Evolutionary conservation across 92 coral and sea anemone genomes (phyloP).

Genomic region (Porites cylindrica): DNA sequence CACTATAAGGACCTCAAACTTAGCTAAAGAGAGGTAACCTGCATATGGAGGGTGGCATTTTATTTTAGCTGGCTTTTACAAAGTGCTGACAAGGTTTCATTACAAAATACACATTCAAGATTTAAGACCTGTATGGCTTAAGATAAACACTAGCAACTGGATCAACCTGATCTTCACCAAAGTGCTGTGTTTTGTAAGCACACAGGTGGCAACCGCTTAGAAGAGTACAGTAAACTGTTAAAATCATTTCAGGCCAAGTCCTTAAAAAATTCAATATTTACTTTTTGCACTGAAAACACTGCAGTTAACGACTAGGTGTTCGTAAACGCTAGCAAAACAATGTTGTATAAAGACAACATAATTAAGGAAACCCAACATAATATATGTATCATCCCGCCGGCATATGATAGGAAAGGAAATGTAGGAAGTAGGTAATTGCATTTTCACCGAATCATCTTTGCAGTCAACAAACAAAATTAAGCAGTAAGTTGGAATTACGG

Average conservation of each 20-base stretch:
- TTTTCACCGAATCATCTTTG: background rate
- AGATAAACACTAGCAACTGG: background rate
- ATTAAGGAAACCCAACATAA: background rate
- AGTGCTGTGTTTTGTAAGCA: background rate
- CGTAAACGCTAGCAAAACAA: conserved; percentile 9
- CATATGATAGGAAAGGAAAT: conserved; percentile 12
- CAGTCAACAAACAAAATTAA: background rate
- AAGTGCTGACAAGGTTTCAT: too few species aligned
- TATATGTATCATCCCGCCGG: background rate
- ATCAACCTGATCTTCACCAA: background rate
- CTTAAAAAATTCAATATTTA: background rate
- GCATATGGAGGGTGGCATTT: too few species aligned
- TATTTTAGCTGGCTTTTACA: too few species aligned
- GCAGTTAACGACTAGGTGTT: background rate
- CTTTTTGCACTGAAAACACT: background rate
- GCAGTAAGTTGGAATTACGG: background rate
- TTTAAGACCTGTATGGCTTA: background rate
- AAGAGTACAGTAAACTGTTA: background rate
- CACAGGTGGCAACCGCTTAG: background rate
- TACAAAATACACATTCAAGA: too few species aligned
- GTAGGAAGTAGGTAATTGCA: background rate
- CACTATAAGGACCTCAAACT: too few species aligned
- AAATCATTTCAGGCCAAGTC: background rate
- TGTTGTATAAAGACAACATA: background rate
- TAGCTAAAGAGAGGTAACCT: too few species aligned